phyloP scores from a whole-genome alignment of 2,797 vertebrate species.

The Uromys caudimaculatus region DNA sequence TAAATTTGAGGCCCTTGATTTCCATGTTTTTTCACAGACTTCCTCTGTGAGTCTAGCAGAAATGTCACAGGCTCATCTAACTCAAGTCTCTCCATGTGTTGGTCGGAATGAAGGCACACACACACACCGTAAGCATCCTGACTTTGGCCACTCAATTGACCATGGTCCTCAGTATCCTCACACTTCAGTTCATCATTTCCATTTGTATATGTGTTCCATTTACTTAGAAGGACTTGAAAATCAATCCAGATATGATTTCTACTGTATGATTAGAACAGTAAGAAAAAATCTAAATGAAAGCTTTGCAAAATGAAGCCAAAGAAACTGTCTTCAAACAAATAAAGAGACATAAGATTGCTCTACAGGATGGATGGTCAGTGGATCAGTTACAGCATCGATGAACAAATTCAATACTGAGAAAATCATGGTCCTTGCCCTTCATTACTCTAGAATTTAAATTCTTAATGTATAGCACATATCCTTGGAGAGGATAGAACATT shows the following conservation, averaged over 20 bases:
- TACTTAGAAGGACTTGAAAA: neutral
- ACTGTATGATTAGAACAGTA: neutral
- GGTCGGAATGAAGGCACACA: neutral
- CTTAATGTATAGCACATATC: neutral
- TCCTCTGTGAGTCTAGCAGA: neutral
- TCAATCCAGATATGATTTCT: neutral
- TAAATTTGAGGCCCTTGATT: neutral
- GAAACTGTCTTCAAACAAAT: neutral
- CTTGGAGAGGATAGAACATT: neutral
- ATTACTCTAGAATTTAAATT: neutral
- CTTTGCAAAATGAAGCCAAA: constrained; percentile 32
- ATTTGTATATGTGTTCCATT: neutral
- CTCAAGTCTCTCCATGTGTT: neutral
- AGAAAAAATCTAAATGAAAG: neutral
- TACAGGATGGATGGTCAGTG: neutral
- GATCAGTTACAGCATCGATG: neutral
- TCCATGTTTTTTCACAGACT: neutral
- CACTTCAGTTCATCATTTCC: neutral
- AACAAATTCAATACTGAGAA: neutral
- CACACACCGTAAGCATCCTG: neutral
- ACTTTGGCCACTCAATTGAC: neutral
- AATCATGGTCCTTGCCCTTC: neutral
- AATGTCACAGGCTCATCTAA: neutral
- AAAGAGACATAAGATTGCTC: neutral
- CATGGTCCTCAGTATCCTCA: neutral